These are phyloP conservation scores for Drosophila arawakana DNA, from an alignment of 1,140 invertebrate species.

Conservation along the genomic window DNA sequence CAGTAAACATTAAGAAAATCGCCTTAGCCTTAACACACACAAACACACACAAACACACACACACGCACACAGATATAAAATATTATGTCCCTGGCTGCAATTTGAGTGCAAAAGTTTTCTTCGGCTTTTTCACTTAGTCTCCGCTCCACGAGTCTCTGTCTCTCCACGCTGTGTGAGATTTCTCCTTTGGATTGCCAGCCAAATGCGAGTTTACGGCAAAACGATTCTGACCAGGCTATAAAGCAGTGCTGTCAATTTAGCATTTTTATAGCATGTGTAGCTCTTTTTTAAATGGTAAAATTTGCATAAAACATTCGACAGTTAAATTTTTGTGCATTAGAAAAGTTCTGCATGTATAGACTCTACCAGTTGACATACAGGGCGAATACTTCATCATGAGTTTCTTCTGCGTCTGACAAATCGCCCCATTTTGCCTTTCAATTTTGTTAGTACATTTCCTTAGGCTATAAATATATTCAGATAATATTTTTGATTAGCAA, in stretches of 20 bases:
- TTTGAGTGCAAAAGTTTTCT: constrained; percentile 63
- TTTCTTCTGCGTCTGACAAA: no score
- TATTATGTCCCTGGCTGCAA: constrained; percentile 60
- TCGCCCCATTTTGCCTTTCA: no score
- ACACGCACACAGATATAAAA: constrained; percentile 45
- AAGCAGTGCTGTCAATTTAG: background rate
- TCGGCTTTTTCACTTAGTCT: constrained; percentile 62
- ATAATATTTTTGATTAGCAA: no score
- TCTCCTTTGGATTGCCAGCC: constrained; percentile 15
- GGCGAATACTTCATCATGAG: no score
- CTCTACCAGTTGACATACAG: no score
- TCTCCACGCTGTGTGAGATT: background rate
- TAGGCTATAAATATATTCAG: no score
- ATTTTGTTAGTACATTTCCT: no score
- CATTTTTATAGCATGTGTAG: no score
- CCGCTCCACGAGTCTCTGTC: background rate
- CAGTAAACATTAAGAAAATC: constrained; percentile 73
- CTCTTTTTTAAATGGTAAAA: no score
- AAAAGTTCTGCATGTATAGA: no score
- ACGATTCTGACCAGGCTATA: constrained; percentile 6
- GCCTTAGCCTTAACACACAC: constrained; percentile 54
- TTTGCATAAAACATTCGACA: no score
- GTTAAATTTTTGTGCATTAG: no score
- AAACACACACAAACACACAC: constrained; percentile 10
- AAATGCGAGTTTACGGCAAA: constrained; percentile 16